Evolutionary conservation across 2,113 vertebrate species (phyloP).

Genomic region (Caretta caretta): DNA sequence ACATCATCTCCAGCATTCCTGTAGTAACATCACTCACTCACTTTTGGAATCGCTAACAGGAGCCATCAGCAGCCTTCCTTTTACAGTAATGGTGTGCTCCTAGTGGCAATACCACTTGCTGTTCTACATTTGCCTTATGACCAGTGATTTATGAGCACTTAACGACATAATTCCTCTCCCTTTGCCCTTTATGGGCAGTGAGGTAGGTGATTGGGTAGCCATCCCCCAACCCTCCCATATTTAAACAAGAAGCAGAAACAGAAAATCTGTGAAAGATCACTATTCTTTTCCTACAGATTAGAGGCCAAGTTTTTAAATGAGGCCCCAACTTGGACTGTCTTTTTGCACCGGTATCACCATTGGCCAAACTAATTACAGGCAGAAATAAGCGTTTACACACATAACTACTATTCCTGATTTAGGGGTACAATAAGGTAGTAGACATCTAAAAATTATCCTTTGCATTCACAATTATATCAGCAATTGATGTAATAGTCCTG

Average conservation of each 20-base stretch:
- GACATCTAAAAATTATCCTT: slow-evolving; percentile 55
- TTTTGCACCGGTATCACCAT: slow-evolving; percentile 48
- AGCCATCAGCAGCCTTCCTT: slow-evolving; percentile 61
- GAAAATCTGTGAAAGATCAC: neutral
- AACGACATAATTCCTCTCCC: slow-evolving; percentile 69
- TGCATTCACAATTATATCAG: slow-evolving; percentile 51
- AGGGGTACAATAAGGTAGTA: slow-evolving; percentile 51
- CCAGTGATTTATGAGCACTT: slow-evolving; percentile 64
- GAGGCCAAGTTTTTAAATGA: slow-evolving; percentile 15
- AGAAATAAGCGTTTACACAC: slow-evolving; percentile 60
- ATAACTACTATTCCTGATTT: slow-evolving; percentile 63
- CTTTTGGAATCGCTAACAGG: slow-evolving; percentile 36
- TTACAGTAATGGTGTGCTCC: slow-evolving; percentile 39
- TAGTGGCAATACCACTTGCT: slow-evolving; percentile 41
- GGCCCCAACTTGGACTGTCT: slow-evolving; percentile 11
- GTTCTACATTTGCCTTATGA: slow-evolving; percentile 53
- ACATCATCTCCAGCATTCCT: slow-evolving; percentile 7
- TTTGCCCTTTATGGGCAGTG: slow-evolving; percentile 68
- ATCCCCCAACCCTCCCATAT: slow-evolving; percentile 49
- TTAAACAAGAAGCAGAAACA: slow-evolving; percentile 25
- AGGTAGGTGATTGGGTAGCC: slow-evolving; percentile 59
- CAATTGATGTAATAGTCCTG: slow-evolving; percentile 49
- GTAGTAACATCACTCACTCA: neutral
- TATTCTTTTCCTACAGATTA: slow-evolving; percentile 2
- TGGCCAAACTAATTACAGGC: slow-evolving; percentile 47